phyloP scores from a whole-genome alignment of 2,797 vertebrate genomes.

The Harpagifer antarcticus region DNA sequence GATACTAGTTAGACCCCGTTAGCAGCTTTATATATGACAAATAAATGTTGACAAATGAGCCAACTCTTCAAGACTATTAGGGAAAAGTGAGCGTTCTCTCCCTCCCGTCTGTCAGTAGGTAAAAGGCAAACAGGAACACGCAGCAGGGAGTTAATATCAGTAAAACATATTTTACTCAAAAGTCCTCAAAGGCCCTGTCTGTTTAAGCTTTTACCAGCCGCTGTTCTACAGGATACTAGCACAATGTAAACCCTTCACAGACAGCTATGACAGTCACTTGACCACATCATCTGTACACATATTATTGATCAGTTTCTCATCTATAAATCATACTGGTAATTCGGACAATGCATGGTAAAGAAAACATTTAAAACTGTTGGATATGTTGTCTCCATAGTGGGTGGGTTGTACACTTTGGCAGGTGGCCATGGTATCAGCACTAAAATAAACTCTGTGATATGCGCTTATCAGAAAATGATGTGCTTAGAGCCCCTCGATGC shows the following conservation, averaged over 20 bases:
- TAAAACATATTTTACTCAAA: not conserved
- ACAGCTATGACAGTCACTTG: not conserved
- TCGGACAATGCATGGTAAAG: not conserved
- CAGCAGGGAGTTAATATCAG: too few species aligned
- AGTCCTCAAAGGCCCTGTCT: not conserved
- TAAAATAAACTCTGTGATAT: slow-evolving; percentile 34
- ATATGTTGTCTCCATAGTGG: not conserved
- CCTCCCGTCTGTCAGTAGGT: too few species aligned
- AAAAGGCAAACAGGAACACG: too few species aligned
- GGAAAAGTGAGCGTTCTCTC: too few species aligned
- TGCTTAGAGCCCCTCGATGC: slow-evolving; percentile 18
- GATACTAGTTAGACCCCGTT: too few species aligned
- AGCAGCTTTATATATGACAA: too few species aligned
- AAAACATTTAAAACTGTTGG: not conserved
- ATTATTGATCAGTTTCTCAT: not conserved
- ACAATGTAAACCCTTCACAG: not conserved
- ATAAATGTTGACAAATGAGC: too few species aligned
- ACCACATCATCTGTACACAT: not conserved
- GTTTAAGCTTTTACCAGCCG: not conserved
- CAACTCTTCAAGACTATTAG: too few species aligned
- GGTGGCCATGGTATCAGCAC: slow-evolving; percentile 3
- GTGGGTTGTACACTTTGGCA: slow-evolving; percentile 24
- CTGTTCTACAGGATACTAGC: not conserved
- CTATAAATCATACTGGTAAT: not conserved
- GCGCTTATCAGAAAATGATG: slow-evolving; percentile 27